Evolutionary conservation across 2,888 invertebrate species (phyloP).

Genomic region (Pteria penguin): DNA sequence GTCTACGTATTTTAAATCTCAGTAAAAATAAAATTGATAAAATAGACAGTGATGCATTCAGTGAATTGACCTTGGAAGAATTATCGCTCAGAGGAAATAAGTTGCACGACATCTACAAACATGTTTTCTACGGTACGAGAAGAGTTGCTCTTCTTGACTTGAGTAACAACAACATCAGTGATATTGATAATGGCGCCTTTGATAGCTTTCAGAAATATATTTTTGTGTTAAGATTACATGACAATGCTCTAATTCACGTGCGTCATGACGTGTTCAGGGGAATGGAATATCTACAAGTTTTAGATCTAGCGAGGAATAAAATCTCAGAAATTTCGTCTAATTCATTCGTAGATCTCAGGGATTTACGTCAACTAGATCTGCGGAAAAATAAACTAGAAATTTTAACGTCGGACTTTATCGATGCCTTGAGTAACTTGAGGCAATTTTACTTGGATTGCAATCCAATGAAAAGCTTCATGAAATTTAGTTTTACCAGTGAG

Average conservation of each 20-base stretch:
- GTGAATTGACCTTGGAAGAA: constrained; percentile 55
- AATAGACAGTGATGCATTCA: constrained; percentile 57
- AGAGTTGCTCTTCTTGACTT: constrained; percentile 59
- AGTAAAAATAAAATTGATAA: constrained; percentile 56
- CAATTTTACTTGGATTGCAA: constrained; percentile 52
- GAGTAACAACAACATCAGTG: constrained; percentile 55
- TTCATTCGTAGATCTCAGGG: constrained; percentile 51
- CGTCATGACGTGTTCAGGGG: constrained; percentile 63
- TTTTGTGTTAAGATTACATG: constrained; percentile 55
- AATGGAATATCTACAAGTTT: constrained; percentile 56
- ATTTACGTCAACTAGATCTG: constrained; percentile 54
- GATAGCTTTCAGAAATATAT: constrained; percentile 62
- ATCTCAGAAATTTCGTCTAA: constrained; percentile 52
- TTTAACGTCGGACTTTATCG: constrained; percentile 40
- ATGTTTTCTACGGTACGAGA: constrained; percentile 54
- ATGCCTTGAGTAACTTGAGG: constrained; percentile 40
- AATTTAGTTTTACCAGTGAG: constrained; percentile 27
- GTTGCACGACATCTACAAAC: constrained; percentile 52
- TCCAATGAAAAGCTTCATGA: constrained; percentile 41
- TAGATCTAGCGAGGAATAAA: constrained; percentile 53
- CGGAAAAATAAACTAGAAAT: constrained; percentile 51
- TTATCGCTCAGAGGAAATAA: constrained; percentile 58
- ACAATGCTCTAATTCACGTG: constrained; percentile 51
- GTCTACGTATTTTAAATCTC: constrained; percentile 54
- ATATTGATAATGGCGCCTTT: constrained; percentile 60